A percentile compares a stretch with the other conserved stretches of the same genome.
phyloP scores from a whole-genome alignment of 2,888 invertebrate species.

The Diarsia rubi region DNA sequence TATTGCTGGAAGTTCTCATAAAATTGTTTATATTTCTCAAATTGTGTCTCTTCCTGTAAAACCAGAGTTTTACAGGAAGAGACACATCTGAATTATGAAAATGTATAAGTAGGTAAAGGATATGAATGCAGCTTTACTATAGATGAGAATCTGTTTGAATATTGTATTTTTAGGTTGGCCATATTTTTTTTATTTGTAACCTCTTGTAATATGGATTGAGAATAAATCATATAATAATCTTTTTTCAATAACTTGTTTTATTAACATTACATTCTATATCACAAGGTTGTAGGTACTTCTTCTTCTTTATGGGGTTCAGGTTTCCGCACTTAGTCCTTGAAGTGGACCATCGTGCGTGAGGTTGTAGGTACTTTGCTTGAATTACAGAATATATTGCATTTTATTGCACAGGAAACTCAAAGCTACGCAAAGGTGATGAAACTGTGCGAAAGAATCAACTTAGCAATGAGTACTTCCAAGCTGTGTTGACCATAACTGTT shows the following conservation, averaged over 20 bases:
- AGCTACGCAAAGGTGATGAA: neutral
- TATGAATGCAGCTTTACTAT: constrained; percentile 45
- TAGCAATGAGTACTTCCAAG: neutral
- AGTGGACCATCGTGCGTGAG: no score
- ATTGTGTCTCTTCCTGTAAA: no score
- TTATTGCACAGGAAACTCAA: neutral
- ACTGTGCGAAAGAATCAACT: neutral
- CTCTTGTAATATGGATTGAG: constrained; percentile 70
- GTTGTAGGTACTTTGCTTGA: neutral
- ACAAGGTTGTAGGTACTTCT: no score
- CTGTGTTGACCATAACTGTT: neutral
- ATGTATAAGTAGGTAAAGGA: neutral
- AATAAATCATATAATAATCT: constrained; percentile 79
- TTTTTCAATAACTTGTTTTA: constrained; percentile 45
- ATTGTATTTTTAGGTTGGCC: constrained; percentile 71
- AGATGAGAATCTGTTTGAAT: constrained; percentile 51
- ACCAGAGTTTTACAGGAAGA: constrained; percentile 50
- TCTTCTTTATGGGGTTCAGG: no score
- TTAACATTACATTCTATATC: constrained; percentile 21
- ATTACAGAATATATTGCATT: constrained; percentile 15
- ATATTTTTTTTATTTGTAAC: constrained; percentile 79
- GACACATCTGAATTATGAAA: constrained; percentile 14
- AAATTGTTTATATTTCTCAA: constrained; percentile 19
- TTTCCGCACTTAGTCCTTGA: no score
- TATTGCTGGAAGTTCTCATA: constrained; percentile 24